These are phyloP conservation scores for Alexandromys fortis DNA, from an alignment of 2,113 vertebrate genomes.

Conservation along the genomic window DNA sequence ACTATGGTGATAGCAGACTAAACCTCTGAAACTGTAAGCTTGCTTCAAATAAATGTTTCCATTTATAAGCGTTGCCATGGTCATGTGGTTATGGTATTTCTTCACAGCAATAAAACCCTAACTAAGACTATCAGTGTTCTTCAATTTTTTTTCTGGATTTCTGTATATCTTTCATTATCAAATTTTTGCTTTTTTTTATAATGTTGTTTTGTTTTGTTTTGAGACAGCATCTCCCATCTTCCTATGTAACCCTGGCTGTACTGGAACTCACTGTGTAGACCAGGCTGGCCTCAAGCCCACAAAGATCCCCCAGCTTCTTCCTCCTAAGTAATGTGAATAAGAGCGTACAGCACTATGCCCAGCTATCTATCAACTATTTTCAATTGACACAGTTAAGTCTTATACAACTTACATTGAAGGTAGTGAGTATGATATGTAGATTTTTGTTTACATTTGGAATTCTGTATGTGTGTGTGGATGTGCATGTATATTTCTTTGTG, in stretches of 20 bases:
- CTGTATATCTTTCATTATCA: background rate
- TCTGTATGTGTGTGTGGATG: background rate
- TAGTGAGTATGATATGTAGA: background rate
- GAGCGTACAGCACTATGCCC: background rate
- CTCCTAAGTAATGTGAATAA: background rate
- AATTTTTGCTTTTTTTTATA: background rate
- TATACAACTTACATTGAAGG: background rate
- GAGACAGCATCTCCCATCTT: background rate
- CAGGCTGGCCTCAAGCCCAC: background rate
- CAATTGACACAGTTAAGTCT: background rate
- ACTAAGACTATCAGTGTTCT: background rate
- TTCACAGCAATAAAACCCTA: no score
- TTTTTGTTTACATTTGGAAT: background rate
- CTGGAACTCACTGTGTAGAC: background rate
- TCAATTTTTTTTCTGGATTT: background rate
- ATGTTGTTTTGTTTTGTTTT: background rate
- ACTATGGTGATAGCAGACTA: no score
- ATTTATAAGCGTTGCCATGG: no score
- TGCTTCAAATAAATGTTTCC: no score
- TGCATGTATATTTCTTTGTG: constrained; percentile 4
- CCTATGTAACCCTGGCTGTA: background rate
- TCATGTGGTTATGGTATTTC: no score
- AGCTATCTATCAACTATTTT: background rate
- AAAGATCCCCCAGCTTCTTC: background rate
- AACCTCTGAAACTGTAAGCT: no score